phyloP scores from a whole-genome alignment of 2,888 invertebrate species.

The Ornithoptera priamus region DNA sequence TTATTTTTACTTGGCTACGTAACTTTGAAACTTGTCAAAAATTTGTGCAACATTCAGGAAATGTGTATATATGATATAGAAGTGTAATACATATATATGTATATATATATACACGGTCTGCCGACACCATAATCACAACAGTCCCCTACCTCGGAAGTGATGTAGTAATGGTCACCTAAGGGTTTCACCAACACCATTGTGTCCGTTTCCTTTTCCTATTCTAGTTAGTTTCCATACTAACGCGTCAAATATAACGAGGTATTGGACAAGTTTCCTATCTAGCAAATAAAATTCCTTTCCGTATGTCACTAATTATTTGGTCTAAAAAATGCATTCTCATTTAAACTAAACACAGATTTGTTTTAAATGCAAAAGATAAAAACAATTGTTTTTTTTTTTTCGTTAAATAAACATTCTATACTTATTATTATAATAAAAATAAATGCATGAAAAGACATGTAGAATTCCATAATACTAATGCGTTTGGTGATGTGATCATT shows the following conservation, averaged over 20 bases:
- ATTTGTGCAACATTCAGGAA: neutral
- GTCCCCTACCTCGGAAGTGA: neutral
- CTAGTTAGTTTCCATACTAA: neutral
- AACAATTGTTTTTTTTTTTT: neutral
- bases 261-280: neutral
- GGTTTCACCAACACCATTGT: neutral
- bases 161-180: neutral
- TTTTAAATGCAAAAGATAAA: neutral
- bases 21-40: neutral
- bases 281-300: neutral
- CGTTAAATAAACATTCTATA: neutral
- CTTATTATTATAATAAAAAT: neutral
- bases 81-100: neutral
- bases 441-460: neutral
- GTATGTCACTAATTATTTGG: constrained; percentile 1
- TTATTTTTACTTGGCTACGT: constrained; percentile 1
- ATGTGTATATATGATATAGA: neutral
- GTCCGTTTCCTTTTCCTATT: neutral
- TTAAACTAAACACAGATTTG: constrained; percentile 1
- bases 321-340: neutral
- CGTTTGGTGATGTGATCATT: neutral
- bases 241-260: neutral
- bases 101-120: neutral
- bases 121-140: neutral
- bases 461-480: neutral